Base-by-base conservation (phyloP, 2,888 invertebrate genomes). In the Clunio marinus region DNA sequence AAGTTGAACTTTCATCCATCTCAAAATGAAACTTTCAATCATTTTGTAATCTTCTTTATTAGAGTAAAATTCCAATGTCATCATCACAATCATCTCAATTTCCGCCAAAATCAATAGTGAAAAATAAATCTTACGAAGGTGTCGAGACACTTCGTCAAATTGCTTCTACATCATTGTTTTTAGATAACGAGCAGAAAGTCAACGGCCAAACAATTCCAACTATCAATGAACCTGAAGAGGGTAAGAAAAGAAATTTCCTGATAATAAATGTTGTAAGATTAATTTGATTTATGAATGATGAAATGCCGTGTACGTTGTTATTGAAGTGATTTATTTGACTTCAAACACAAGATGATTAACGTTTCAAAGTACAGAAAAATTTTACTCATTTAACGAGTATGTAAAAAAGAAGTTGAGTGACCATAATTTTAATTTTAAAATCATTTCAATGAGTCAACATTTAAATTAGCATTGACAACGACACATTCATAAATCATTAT, bases 171-270 rank as follows among this genome's bases (percentile, higher is more conserved):
- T 80, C 80, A 60, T 73, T 80, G 70, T 80, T 80, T 73, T 75
- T 80, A 75, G 80, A 80, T 72, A 79, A 80, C 72, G 80, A 80
- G 70, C 79, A 80, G 72, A 78, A 77, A 70, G 74, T 75, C 69
- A 74, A 74, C 70, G 77, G 77, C 74, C 75, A 77, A 17, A 75
- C 77, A 69, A 76, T 77, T 73, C 77, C 79, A 73, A 77, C 78
- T 67, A 78, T 79, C 58, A 78, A 78, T 71, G 79, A 79, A 70
- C 79, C 79, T 10, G 77, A 77, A 69, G 76, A 72, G 68, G 76
- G 76, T 75, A 37, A 41, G 41, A 4, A 15, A 41, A 41, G 10
- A 13, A 13, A 4, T 4, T 17, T 13, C n/a, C 8, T 5, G 17
- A n/a, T 13, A n/a, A n/a, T n/a, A n/a, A n/a, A n/a, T n/a, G n/a